These are phyloP conservation scores for Spheniscus mendiculus DNA, from an alignment of 2,113 vertebrate species.

Conservation along the genomic window DNA sequence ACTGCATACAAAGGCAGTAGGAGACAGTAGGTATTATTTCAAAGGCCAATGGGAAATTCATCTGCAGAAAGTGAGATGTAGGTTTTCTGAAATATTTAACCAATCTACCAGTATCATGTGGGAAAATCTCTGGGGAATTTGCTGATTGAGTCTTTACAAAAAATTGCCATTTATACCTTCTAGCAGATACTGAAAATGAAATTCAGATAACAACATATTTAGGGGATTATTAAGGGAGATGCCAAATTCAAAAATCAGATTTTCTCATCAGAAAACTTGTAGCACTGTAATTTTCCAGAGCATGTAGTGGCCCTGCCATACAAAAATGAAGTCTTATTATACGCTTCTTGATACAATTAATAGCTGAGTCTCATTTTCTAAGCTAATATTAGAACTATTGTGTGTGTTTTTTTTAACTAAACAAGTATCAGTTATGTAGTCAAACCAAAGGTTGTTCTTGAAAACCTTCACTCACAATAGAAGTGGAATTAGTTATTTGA, in stretches of 20 bases:
- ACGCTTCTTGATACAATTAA: background rate
- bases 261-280: background rate
- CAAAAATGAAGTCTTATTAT: background rate
- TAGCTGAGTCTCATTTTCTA: background rate
- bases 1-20: background rate
- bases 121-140: background rate
- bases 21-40: background rate
- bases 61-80: background rate
- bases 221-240: constrained; percentile 18
- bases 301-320: background rate
- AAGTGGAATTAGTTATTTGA: background rate
- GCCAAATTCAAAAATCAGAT: background rate
- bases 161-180: background rate
- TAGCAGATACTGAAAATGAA: constrained; percentile 22
- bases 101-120: background rate
- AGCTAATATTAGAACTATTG: background rate
- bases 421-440: background rate
- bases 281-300: constrained; percentile 3
- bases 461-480: background rate
- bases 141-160: background rate
- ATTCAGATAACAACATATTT: background rate
- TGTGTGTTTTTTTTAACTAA: background rate
- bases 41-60: background rate
- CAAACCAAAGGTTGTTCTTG: background rate
- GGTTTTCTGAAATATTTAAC: background rate